phyloP scores from a whole-genome alignment of 2,113 vertebrate genomes.

The Dipodomys spectabilis region DNA sequence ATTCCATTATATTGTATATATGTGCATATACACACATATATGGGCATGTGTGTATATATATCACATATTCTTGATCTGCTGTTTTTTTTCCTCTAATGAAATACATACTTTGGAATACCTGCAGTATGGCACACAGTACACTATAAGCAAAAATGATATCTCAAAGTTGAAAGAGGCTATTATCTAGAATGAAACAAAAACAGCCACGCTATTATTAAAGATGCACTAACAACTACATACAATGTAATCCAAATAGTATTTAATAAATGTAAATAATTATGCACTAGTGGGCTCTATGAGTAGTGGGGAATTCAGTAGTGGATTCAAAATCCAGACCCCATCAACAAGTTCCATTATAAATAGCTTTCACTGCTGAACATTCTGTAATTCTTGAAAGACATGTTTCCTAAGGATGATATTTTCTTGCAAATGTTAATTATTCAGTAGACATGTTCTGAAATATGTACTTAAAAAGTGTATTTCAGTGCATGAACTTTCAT shows the following conservation, averaged over 20 bases:
- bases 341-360: conserved; percentile 15
- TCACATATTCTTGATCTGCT: too few relatives aligned
- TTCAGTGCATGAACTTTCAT: background rate
- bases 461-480: background rate
- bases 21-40: too few relatives aligned
- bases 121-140: background rate
- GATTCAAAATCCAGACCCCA: background rate
- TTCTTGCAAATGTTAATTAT: background rate
- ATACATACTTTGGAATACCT: background rate
- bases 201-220: background rate
- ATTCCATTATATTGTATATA: too few relatives aligned
- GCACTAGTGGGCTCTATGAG: background rate
- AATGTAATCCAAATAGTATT: background rate
- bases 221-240: background rate
- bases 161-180: background rate
- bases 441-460: conserved; percentile 14
- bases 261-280: conserved; percentile 6
- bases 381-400: background rate
- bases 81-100: background rate
- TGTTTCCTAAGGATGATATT: background rate
- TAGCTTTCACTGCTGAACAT: background rate
- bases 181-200: background rate
- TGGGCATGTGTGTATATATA: too few relatives aligned
- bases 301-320: background rate
- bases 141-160: background rate